phyloP scores from a whole-genome alignment of 2,113 vertebrate species.

The Calidris pygmaea region DNA sequence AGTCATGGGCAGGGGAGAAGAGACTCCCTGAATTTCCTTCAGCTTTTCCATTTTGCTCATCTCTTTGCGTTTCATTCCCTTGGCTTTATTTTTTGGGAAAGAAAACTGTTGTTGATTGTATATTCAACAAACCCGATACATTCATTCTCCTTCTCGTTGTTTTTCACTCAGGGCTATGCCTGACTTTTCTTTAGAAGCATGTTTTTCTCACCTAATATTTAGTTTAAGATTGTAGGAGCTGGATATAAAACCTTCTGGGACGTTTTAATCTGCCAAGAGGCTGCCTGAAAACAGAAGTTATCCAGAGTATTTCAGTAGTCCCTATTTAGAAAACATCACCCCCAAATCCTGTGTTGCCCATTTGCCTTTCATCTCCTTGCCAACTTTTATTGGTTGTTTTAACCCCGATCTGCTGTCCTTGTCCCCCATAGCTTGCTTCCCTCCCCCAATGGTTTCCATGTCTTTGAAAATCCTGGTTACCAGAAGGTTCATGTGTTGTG shows the following conservation, averaged over 20 bases:
- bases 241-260: constrained; percentile 53
- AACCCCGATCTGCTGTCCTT: background rate
- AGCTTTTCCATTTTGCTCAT: constrained; percentile 51
- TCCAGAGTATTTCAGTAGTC: background rate
- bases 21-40: background rate
- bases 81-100: constrained; percentile 52
- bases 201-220: constrained; percentile 60
- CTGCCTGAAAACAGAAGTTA: constrained; percentile 31
- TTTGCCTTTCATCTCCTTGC: background rate
- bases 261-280: constrained; percentile 32
- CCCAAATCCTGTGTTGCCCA: background rate
- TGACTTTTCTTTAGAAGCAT: constrained; percentile 48
- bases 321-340: constrained; percentile 1
- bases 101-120: constrained; percentile 17
- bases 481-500: constrained; percentile 59
- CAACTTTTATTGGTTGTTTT: background rate
- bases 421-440: background rate
- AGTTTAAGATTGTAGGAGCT: constrained; percentile 45
- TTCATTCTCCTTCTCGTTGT: constrained; percentile 3
- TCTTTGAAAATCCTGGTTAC: constrained; percentile 45
- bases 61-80: constrained; percentile 26
- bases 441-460: background rate
- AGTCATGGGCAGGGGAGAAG: background rate
- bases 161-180: constrained; percentile 35
- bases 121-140: background rate